Conservation (phyloP, 2,797 vertebrate species). For the Bradypus variegatus region DNA sequence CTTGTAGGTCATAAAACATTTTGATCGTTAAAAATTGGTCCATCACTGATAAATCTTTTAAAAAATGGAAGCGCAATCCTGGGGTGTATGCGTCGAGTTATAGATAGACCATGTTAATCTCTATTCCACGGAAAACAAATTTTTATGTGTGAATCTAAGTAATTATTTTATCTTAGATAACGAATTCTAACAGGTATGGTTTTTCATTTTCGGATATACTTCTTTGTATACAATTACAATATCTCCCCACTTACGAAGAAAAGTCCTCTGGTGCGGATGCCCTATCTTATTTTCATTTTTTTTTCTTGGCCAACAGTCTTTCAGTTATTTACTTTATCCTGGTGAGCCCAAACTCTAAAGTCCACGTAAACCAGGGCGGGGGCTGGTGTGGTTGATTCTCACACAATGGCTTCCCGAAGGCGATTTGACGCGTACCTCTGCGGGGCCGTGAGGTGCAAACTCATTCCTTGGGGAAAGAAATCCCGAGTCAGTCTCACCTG, state of each 20-base stretch:
- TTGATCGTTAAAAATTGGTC: slow-evolving; percentile 22
- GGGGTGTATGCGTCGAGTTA: neutral
- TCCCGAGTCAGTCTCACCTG: neutral
- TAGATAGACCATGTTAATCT: neutral
- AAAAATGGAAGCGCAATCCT: neutral
- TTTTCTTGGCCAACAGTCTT: neutral
- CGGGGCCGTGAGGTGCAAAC: neutral
- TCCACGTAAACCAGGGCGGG: neutral
- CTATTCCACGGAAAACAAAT: neutral
- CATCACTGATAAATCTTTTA: neutral
- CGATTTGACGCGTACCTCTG: neutral
- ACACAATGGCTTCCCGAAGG: accelerated
- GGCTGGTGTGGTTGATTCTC: neutral
- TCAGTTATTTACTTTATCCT: neutral
- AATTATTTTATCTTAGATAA: neutral
- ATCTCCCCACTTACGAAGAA: neutral
- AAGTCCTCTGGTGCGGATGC: neutral
- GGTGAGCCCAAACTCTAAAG: neutral
- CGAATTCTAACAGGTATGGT: neutral
- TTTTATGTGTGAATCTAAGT: neutral
- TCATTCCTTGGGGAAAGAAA: neutral
- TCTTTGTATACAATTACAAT: neutral
- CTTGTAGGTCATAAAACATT: slow-evolving; percentile 17
- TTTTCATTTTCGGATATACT: neutral
- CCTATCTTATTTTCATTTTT: neutral